phyloP scores from a whole-genome alignment of 1,140 invertebrate genomes.

The Lerema accius region DNA sequence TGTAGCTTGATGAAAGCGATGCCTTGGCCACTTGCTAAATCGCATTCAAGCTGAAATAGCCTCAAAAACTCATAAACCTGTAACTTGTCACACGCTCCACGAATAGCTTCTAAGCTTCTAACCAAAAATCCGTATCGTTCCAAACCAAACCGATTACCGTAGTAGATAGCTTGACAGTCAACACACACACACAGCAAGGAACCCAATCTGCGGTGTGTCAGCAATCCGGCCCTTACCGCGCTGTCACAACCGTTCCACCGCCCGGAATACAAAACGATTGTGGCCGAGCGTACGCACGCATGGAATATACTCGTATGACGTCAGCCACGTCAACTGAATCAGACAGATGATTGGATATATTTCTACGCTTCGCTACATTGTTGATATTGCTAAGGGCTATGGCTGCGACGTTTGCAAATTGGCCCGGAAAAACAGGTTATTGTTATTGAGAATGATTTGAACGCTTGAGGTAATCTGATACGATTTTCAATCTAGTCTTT shows the following conservation, averaged over 20 bases:
- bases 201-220: constrained; percentile 46
- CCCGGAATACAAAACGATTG: constrained; percentile 40
- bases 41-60: too few species aligned
- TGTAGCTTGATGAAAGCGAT: too few species aligned
- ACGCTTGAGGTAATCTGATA: too few species aligned
- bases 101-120: too few species aligned
- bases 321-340: constrained; percentile 7
- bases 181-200: background rate
- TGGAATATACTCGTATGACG: background rate
- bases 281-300: constrained; percentile 1
- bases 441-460: background rate
- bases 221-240: constrained; percentile 42
- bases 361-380: background rate
- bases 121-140: too few species aligned
- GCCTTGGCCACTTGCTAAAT: too few species aligned
- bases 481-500: too few species aligned
- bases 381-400: background rate
- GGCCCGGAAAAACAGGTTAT: background rate
- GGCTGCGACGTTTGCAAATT: constrained; percentile 2
- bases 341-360: constrained; percentile 12
- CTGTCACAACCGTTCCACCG: constrained; percentile 49
- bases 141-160: too few species aligned
- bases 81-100: too few species aligned
- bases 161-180: too few species aligned
- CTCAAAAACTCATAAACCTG: too few species aligned